phyloP scores from a whole-genome alignment of 2,797 vertebrate species.

The Tolypeutes matacus region DNA sequence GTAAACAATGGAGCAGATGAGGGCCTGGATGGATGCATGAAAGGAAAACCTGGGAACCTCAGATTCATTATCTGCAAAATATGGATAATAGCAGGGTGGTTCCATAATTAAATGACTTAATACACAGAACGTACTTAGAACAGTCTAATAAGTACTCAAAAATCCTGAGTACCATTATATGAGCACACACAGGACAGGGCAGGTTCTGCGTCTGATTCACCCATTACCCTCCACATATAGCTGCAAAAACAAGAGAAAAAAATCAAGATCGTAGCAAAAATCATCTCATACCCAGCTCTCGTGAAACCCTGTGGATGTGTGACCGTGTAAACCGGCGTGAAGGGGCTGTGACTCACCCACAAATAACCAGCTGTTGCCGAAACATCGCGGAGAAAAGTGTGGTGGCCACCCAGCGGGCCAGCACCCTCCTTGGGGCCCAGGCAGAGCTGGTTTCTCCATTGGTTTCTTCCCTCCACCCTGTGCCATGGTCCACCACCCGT shows the following conservation, averaged over 20 bases:
- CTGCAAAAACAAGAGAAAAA: not conserved
- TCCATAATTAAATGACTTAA: conserved; percentile 22
- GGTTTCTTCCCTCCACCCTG: not conserved
- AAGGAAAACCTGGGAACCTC: conserved; percentile 8
- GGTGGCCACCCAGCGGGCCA: not conserved
- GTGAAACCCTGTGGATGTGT: not conserved
- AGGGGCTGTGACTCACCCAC: not conserved
- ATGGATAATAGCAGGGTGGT: not conserved
- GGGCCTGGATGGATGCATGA: not conserved
- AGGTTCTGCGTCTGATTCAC: not conserved
- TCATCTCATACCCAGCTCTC: not conserved
- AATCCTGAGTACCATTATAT: not conserved
- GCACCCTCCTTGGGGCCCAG: accelerated
- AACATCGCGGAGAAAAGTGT: not conserved
- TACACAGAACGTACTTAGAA: not conserved
- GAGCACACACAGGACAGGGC: not conserved
- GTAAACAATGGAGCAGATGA: not conserved
- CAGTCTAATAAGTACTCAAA: not conserved
- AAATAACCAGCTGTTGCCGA: not conserved
- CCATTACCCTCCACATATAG: not conserved
- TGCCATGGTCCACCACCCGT: not conserved
- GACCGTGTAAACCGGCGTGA: not conserved
- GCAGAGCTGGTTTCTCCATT: not conserved
- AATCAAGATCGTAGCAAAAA: not conserved
- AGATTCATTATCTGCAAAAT: not conserved